Base-by-base conservation (phyloP, 2,797 vertebrate species). In the Dryobates pubescens region DNA sequence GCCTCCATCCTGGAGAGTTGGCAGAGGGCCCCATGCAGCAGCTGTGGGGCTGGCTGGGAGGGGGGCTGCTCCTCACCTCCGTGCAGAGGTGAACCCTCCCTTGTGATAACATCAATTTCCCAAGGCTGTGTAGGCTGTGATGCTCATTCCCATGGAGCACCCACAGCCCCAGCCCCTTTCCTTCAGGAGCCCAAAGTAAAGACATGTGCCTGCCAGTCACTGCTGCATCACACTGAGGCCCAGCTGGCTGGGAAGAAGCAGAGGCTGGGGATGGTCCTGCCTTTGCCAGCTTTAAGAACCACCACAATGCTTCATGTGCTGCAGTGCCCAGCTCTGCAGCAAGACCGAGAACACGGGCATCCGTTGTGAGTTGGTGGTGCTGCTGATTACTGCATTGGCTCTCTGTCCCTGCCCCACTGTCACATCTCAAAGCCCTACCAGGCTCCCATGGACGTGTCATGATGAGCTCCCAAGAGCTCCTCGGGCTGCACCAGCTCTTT, bases 101-200 rank as follows among this genome's bases (percentile, higher is more conserved):
- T 68, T 76, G 43, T 1, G 81, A 90, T 94, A 95, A 70, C 81
- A 94, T 90, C 88, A 13, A 81, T 91, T 91, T 95, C 88, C 83
- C 90, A 95, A 23, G 61, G 53, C 68, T 73, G 64, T 3, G 3
- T 54, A 94, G 64, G 77, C 57, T 76, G 78, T 2, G 4, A 7
- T 22, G 34, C 64, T 73, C 62, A 61, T 88, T 94, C 71, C 74
- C 75, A 64, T 90, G 68, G 51, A 86, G 88, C 59, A 78, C 29
- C 29, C 13, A 2, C 3, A 3, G 57, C 69, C 62, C 56, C 76
- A 47, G 69, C 29, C 70, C 38, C 56, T 90, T 87, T 64, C 4
- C 36, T 81, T 54, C 36, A 32, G 58, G 53, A 88, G 30, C 27
- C 45, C 41, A 70, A 79, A 77, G 34, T 49, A 83, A 89, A 45